A percentile compares a stretch with the other conserved stretches of the same genome.
Conservation (phyloP, 2,888 invertebrate species). For the Leucoptera coffeella region DNA sequence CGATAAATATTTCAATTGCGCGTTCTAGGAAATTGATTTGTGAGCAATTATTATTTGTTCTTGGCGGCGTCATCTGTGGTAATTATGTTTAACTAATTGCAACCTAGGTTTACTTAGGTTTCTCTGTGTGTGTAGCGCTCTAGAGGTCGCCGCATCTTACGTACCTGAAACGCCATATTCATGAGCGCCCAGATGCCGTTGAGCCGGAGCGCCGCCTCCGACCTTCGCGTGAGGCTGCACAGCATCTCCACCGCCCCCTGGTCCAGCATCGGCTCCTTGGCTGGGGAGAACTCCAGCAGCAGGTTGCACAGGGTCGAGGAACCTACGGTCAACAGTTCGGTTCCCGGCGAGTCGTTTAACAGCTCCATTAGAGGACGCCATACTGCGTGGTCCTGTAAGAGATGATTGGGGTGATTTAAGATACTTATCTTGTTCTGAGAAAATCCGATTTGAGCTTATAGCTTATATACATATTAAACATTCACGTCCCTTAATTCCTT, state of each 20-base stretch:
- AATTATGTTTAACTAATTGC: no score
- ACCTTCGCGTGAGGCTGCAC: slow-evolving; percentile 71
- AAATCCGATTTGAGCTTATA: no score
- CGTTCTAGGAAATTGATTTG: no score
- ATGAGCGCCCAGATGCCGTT: slow-evolving; percentile 87
- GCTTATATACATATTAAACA: no score
- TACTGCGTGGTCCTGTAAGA: slow-evolving; percentile 71
- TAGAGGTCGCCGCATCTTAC: neutral
- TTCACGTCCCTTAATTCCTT: no score
- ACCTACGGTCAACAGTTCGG: slow-evolving; percentile 78
- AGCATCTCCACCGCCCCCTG: slow-evolving; percentile 83
- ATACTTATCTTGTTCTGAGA: neutral
- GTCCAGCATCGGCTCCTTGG: slow-evolving; percentile 89
- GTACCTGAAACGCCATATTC: slow-evolving; percentile 62
- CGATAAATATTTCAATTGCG: no score
- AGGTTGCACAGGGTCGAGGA: slow-evolving; percentile 91
- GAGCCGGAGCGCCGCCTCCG: slow-evolving; percentile 75
- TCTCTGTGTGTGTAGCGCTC: no score
- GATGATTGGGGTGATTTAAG: neutral
- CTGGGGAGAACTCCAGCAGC: slow-evolving; percentile 88
- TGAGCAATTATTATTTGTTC: no score
- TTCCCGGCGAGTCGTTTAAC: slow-evolving; percentile 52
- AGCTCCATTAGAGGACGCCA: slow-evolving; percentile 90
- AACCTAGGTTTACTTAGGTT: no score
- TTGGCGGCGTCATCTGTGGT: no score